Evolutionary conservation across 2,113 vertebrate species (phyloP).

Genomic region (Harpagus bidentatus): DNA sequence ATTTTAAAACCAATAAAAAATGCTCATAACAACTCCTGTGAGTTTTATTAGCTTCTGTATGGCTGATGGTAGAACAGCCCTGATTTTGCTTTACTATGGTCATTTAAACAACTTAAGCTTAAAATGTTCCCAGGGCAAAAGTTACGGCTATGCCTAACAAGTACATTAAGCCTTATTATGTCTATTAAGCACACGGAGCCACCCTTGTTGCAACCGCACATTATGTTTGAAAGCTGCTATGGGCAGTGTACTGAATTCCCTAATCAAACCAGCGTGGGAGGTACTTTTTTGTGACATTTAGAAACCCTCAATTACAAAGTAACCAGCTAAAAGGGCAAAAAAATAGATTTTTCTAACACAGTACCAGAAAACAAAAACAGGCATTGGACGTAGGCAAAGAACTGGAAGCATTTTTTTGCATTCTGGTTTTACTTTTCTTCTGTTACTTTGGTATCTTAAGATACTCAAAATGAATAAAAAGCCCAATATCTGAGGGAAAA

Average conservation of each 20-base stretch:
- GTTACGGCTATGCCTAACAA: not conserved
- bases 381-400: not conserved
- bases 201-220: not conserved
- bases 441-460: not conserved
- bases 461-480: not conserved
- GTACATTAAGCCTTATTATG: slow-evolving; percentile 25
- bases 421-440: not conserved
- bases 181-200: not conserved
- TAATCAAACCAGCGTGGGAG: not conserved
- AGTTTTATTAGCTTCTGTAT: not conserved
- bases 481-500: not conserved
- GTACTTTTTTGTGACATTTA: not conserved
- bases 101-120: not conserved
- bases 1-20: not conserved
- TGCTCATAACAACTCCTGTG: not conserved
- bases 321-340: slow-evolving; percentile 1
- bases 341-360: not conserved
- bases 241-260: not conserved
- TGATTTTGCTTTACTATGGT: not conserved
- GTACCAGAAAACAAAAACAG: not conserved
- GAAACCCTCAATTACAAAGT: not conserved
- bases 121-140: slow-evolving; percentile 12
- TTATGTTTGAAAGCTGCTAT: not conserved
- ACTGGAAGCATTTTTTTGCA: not conserved
- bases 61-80: not conserved